phyloP scores from a whole-genome alignment of 2,888 invertebrate species.

The Acronicta leporina region DNA sequence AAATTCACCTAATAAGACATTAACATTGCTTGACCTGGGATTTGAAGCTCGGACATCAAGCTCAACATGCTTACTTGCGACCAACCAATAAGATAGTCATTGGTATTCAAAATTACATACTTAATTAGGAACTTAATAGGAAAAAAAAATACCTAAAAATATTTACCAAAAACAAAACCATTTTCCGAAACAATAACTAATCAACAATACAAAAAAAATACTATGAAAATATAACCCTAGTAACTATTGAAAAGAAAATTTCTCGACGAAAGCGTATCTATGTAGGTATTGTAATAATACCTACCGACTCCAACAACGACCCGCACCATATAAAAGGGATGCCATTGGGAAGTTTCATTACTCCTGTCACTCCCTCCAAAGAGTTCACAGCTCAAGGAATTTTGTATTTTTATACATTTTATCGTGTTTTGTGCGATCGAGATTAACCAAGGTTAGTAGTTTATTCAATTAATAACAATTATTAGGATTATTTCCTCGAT shows the following conservation, averaged over 20 bases:
- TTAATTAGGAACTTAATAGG: too few relatives aligned
- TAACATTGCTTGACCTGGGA: too few relatives aligned
- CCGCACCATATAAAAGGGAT: constrained; percentile 44
- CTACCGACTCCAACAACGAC: constrained; percentile 10
- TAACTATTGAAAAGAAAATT: background rate
- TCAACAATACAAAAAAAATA: too few relatives aligned
- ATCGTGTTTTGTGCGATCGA: constrained; percentile 45
- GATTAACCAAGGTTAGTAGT: constrained; percentile 37
- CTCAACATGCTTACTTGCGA: too few relatives aligned
- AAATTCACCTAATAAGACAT: too few relatives aligned
- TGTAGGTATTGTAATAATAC: background rate
- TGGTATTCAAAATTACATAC: too few relatives aligned
- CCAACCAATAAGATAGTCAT: too few relatives aligned
- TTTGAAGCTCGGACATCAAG: too few relatives aligned
- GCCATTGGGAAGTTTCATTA: constrained; percentile 28
- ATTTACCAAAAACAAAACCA: too few relatives aligned
- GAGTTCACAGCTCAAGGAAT: constrained; percentile 39
- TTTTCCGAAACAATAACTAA: too few relatives aligned
- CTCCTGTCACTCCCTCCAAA: constrained; percentile 32
- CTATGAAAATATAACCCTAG: too few relatives aligned
- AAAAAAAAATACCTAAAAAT: too few relatives aligned
- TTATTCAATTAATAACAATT: constrained; percentile 2
- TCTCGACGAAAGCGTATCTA: background rate
- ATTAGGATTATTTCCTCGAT: constrained; percentile 1
- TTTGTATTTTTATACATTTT: constrained; percentile 48